Conservation (phyloP, 2,113 vertebrate genomes). For the Zeus faber region DNA sequence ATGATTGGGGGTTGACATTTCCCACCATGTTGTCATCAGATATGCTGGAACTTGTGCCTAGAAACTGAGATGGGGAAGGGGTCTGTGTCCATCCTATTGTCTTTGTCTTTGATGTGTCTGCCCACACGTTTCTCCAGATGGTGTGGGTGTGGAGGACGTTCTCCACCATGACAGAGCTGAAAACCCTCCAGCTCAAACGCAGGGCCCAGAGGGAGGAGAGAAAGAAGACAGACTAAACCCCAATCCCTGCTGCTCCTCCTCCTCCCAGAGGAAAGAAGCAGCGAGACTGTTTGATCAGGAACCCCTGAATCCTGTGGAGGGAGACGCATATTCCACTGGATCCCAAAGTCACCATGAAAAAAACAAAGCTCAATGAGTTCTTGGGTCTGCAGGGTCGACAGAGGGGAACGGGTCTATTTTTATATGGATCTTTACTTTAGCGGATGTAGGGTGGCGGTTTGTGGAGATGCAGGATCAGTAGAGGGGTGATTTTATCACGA, state of each 20-base stretch:
- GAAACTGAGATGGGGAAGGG: no score
- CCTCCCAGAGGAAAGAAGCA: conserved; percentile 7
- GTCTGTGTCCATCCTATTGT: neutral
- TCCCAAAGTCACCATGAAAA: conserved; percentile 1
- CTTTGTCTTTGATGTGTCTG: conserved; percentile 3
- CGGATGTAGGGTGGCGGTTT: neutral
- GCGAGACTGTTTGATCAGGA: neutral
- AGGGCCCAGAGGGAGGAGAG: conserved; percentile 71
- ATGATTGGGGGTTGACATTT: neutral
- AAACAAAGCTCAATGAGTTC: neutral
- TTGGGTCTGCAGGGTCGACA: neutral
- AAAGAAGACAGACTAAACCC: conserved; percentile 68
- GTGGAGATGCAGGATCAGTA: neutral
- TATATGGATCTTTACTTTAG: neutral
- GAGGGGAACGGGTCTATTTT: neutral
- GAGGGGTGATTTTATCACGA: no score
- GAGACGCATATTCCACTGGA: conserved; percentile 15
- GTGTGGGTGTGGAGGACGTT: conserved; percentile 89
- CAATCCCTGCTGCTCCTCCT: conserved; percentile 31
- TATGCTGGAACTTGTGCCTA: no score
- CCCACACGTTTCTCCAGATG: conserved; percentile 66
- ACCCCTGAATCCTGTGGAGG: conserved; percentile 24
- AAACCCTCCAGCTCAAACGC: conserved; percentile 78
- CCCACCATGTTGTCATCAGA: neutral
- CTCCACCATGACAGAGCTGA: conserved; percentile 87